Conservation (phyloP, 2,113 vertebrate species). For the Misgurnus anguillicaudatus region DNA sequence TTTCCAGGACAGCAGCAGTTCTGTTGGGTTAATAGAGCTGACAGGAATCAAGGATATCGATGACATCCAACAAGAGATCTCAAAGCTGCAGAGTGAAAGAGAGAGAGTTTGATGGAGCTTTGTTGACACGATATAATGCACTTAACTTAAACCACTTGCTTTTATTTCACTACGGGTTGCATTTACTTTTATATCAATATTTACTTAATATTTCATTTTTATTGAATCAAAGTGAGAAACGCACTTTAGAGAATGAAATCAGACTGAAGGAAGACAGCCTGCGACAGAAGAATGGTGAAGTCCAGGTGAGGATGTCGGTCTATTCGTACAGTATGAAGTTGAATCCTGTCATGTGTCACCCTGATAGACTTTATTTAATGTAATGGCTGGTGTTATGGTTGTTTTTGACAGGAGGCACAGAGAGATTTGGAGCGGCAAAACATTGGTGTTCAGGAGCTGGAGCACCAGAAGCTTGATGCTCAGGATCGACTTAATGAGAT, state of each 20-base stretch:
- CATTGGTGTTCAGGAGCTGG: slow-evolving; percentile 83
- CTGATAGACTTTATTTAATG: no score
- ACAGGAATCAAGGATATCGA: slow-evolving; percentile 93
- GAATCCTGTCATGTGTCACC: no score
- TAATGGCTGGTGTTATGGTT: slow-evolving; percentile 1
- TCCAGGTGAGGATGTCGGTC: slow-evolving; percentile 80
- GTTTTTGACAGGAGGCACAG: slow-evolving; percentile 82
- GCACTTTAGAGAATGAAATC: slow-evolving; percentile 89
- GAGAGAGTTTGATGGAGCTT: background rate
- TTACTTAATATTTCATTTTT: background rate
- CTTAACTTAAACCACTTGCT: background rate
- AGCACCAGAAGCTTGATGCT: slow-evolving; percentile 88
- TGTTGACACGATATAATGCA: background rate
- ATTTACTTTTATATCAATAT: background rate
- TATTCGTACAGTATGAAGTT: background rate
- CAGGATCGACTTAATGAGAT: slow-evolving; percentile 91
- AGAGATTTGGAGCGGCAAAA: slow-evolving; percentile 87
- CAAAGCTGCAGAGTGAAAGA: slow-evolving; percentile 88
- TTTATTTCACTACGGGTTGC: background rate
- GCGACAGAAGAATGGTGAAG: slow-evolving; percentile 84
- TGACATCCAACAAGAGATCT: slow-evolving; percentile 93
- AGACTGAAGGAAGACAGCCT: slow-evolving; percentile 88
- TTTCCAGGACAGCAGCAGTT: slow-evolving; percentile 81
- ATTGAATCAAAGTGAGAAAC: slow-evolving; percentile 83
- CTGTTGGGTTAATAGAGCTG: slow-evolving; percentile 82